Evolutionary conservation across 1,140 invertebrate species (phyloP).

Genomic region (Euwallacea fornicatus): DNA sequence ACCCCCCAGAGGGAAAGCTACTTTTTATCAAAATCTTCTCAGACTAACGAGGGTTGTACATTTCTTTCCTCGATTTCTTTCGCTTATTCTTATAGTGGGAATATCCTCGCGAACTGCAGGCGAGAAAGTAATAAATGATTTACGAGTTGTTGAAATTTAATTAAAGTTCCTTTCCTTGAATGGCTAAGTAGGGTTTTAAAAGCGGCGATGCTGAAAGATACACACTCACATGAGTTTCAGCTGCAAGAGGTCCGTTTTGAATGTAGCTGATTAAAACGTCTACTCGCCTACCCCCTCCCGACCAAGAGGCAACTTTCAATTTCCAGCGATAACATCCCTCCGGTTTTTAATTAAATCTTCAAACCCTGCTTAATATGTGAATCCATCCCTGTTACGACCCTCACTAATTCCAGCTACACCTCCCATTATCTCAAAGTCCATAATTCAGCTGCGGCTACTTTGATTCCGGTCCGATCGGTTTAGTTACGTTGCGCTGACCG

Average conservation of each 20-base stretch:
- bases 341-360: conserved; percentile 21
- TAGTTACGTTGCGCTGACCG: conserved; percentile 31
- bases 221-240: too few species aligned
- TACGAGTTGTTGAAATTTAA: conserved; percentile 6
- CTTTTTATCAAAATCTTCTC: conserved; percentile 13
- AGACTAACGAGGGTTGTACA: conserved; percentile 18
- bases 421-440: conserved; percentile 27
- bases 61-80: conserved; percentile 18
- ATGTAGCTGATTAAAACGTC: too few species aligned
- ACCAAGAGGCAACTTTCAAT: conserved; percentile 8
- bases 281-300: too few species aligned
- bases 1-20: conserved; percentile 1
- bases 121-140: conserved; percentile 10
- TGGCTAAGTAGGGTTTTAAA: not conserved
- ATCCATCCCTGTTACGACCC: conserved; percentile 7
- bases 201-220: too few species aligned
- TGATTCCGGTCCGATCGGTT: conserved; percentile 33
- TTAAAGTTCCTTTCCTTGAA: conserved; percentile 4
- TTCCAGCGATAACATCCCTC: conserved; percentile 8
- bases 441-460: conserved; percentile 35
- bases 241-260: too few species aligned
- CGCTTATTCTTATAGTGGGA: not conserved
- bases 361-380: conserved; percentile 8
- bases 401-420: conserved; percentile 20
- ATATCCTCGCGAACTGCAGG: not conserved